These are phyloP conservation scores for Hephaestus fuliginosus DNA, from an alignment of 2,797 vertebrate genomes.

Conservation along the genomic window DNA sequence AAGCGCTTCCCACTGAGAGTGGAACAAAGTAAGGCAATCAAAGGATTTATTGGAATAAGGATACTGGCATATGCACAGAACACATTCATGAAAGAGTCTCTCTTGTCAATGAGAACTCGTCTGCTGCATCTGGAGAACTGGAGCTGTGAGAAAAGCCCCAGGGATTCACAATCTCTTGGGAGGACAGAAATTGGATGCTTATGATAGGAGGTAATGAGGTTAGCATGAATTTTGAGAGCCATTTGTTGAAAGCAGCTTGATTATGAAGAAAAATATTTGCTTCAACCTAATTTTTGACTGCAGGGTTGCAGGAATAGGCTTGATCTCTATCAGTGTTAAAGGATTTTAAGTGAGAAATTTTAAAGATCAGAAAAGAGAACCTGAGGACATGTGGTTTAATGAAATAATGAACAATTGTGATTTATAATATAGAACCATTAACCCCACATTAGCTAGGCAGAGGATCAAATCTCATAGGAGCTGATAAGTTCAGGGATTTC, in stretches of 20 bases:
- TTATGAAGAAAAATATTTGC: conserved; percentile 33
- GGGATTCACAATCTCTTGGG: conserved; percentile 37
- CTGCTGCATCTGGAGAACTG: conserved; percentile 44
- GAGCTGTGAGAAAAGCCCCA: conserved; percentile 40
- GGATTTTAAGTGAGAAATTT: not conserved
- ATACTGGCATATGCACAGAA: conserved; percentile 59
- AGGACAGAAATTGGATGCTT: conserved; percentile 49
- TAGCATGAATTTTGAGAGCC: conserved; percentile 40
- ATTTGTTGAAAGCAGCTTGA: conserved; percentile 32
- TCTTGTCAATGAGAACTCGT: conserved; percentile 37
- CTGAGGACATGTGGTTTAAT: not conserved
- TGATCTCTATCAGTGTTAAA: not conserved
- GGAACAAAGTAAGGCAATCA: conserved; percentile 70
- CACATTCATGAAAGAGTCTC: conserved; percentile 56
- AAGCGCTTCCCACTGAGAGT: conserved; percentile 59
- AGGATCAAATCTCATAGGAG: not conserved
- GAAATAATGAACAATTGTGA: not conserved
- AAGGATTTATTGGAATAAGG: conserved; percentile 68
- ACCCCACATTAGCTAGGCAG: not conserved
- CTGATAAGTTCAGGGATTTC: not conserved
- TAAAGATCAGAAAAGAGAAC: not conserved
- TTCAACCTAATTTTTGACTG: conserved; percentile 5
- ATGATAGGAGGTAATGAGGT: conserved; percentile 56
- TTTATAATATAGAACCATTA: not conserved
- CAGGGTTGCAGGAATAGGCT: not conserved